Evolutionary conservation across 2,797 vertebrate species (phyloP).

Genomic region (Myotis daubentonii): DNA sequence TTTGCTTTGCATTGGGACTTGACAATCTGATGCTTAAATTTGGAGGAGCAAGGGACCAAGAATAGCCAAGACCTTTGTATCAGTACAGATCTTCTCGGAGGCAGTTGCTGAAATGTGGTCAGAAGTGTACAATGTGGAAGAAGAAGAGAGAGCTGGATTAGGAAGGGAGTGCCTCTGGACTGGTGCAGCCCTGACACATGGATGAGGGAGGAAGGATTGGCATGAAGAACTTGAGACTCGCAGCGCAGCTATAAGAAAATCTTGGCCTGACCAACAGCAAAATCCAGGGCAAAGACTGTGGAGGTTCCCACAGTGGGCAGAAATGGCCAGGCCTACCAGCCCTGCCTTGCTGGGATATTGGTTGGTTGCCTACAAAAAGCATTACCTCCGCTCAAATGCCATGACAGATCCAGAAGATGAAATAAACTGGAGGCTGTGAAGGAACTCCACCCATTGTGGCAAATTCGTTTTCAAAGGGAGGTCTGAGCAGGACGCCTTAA

Average conservation of each 20-base stretch:
- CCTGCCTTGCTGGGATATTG: not conserved
- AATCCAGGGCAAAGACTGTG: not conserved
- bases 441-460: too few relatives aligned
- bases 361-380: not conserved
- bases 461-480: not conserved
- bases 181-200: not conserved
- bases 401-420: not conserved
- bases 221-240: not conserved
- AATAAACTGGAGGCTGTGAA: not conserved
- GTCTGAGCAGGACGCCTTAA: accelerated
- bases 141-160: too few relatives aligned
- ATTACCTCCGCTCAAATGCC: too few relatives aligned
- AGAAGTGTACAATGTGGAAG: not conserved
- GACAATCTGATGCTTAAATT: not conserved
- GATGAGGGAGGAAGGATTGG: not conserved
- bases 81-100: not conserved
- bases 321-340: not conserved
- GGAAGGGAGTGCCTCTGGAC: not conserved
- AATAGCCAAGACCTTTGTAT: not conserved
- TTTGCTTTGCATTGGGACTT: not conserved
- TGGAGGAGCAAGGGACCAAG: not conserved
- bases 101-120: not conserved
- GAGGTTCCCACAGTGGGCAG: not conserved
- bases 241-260: not conserved
- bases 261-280: not conserved